phyloP scores from a whole-genome alignment of 2,113 vertebrate genomes.

The Oreamnos americanus region DNA sequence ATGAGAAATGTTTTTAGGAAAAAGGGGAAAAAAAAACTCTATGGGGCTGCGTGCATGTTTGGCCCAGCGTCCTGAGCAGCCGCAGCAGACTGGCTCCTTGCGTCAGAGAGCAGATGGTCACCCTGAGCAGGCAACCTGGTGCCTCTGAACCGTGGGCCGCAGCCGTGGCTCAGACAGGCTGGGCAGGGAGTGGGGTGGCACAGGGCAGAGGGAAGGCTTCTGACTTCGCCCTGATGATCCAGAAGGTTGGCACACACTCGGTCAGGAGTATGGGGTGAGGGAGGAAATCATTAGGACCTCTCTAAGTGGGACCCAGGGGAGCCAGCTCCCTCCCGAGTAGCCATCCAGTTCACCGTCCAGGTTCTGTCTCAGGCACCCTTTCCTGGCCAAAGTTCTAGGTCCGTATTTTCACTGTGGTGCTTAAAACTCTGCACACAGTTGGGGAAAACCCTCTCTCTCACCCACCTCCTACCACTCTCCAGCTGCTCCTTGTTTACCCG shows the following conservation, averaged over 20 bases:
- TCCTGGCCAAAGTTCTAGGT: not conserved
- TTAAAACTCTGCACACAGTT: not conserved
- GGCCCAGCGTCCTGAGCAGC: not conserved
- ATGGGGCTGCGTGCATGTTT: not conserved
- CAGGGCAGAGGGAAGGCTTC: not conserved
- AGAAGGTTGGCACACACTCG: not conserved
- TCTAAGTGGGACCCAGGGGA: not conserved
- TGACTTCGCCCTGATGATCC: not conserved
- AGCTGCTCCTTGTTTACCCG: accelerated
- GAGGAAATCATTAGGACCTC: too few species aligned
- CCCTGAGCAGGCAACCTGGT: not conserved
- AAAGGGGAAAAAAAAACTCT: not conserved
- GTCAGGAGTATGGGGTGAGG: not conserved
- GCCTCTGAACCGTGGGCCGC: not conserved
- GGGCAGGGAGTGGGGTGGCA: accelerated
- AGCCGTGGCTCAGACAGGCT: not conserved
- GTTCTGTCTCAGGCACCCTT: not conserved
- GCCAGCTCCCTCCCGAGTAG: not conserved
- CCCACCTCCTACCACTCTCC: not conserved
- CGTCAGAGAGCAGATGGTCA: not conserved
- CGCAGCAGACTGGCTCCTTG: not conserved
- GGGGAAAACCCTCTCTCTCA: not conserved
- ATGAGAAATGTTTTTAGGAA: not conserved
- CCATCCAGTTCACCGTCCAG: accelerated
- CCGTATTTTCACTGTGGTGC: not conserved